Base-by-base conservation (phyloP, 2,797 vertebrate genomes). In the Gambusia yucatana region DNA sequence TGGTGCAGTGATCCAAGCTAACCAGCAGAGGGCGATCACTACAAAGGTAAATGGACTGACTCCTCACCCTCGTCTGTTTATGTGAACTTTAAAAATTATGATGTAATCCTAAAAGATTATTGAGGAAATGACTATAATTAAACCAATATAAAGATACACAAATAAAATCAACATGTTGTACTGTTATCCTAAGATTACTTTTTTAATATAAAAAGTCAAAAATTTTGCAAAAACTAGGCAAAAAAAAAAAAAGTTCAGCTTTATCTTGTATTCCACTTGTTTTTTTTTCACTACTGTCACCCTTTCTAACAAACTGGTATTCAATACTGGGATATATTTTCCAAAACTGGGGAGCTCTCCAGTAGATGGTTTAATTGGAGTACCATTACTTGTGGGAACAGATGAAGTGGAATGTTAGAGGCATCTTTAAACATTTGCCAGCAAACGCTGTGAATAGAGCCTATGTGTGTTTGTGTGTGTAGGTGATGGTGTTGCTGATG, bases 381-480 rank as follows among this genome's bases (percentile, higher is more conserved):
- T 86, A 84, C 79, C 89, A 82, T 92, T 87, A 90, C 88, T 90
- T 83, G 41, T 76, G 87, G 87, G 88, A 92, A 84, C 90, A 91
- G 88, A 92, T 92, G 92, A 92, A 81, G 80, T 77, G 73, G 71
- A 86, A 87, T 77, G 84, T 77, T 83, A 69, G 79, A 88, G 77
- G 78, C 85, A 82, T 93, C 90, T 92, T 91, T 92, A 79, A 92
- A 83, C 90, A 77, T 90, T 90, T 88, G 88, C 89, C 90, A 91
- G 78, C 77, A 87, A 77, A 77, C 46, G 25, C 91, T 80, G 87
- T 93, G 90, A 93, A 92, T 91, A 88, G 89, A 85, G 79, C 33
- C 43, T 43, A 75, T 90, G 87, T 87, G 79, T 81, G 77, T 77
- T 44, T 80, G 48, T 73, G 52, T 59, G 73, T 59, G 55, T 75